Base-by-base conservation (phyloP, 1,140 invertebrate genomes). In the Leucophenga varia region DNA sequence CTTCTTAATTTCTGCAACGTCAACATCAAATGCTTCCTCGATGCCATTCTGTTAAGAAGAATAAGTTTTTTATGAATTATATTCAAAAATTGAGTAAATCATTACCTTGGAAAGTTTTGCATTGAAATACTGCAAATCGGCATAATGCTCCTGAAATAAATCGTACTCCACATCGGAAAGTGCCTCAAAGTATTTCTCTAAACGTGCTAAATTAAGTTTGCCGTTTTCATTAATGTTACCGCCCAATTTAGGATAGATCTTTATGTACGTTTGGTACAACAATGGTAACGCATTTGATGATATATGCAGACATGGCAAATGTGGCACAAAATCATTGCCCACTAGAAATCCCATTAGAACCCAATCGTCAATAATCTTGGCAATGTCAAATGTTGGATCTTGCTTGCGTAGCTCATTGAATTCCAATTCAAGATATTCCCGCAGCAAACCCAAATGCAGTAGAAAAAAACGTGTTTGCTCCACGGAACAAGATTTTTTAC, bases 311-410 rank as follows among this genome's bases (percentile, higher is more conserved):
- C 95, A 86, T 20, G 95, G 95, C 43, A 98, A 78, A 78, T 97
- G 84, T 1, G 95, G 95, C 60, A 98, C 91, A 76, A 98, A 98
- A 78, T 98, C 95, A 77, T 98, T 98, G 34, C 95, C 95, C 5
- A 98, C 89, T 19, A 98, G 77, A 75, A 97, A 97, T 2, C 92
- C 90, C 90, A 98, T 93, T 6, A 98, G 76, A 3, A 98, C 85
- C 89, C 86, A 86, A 49, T 86, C 85, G 43, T 86, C 84, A 1
- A 86, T 82, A 22, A 86, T 67, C 44, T 87, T 86, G 63, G 95
- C 93, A 47, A 96, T 78, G 72, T 94, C 84, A 75, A 85, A 94
- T 0, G 79, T 71, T 17, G 92, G 61, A 21, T 83, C 80, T 3
- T 81, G 77, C 71, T 90, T 91, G 17, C 46, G 53, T 1, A 97